These are phyloP conservation scores for Magallana nippona DNA, from an alignment of 2,888 invertebrate species.

Conservation along the genomic window DNA sequence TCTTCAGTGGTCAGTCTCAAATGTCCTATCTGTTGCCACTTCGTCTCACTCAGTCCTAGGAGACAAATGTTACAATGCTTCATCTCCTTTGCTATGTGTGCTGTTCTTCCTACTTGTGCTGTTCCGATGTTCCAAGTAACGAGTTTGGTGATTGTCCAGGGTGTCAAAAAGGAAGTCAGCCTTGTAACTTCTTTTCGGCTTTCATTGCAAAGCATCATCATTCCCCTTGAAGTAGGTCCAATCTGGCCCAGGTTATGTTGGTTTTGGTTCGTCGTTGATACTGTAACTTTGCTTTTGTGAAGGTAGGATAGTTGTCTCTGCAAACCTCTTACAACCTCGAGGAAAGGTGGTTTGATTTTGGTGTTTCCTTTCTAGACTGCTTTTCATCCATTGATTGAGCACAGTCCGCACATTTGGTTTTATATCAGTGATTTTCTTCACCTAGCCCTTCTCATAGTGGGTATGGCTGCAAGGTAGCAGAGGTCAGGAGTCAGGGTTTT, in stretches of 20 bases:
- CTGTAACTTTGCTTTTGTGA: conserved; percentile 14
- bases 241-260: conserved; percentile 17
- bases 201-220: conserved; percentile 29
- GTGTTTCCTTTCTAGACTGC: neutral
- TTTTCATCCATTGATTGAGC: neutral
- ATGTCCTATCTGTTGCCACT: conserved; percentile 49
- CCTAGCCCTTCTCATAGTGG: neutral
- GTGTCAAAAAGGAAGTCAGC: conserved; percentile 21
- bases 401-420: neutral
- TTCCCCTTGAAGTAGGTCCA: neutral
- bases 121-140: conserved; percentile 29
- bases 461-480: neutral
- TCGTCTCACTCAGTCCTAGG: conserved; percentile 44
- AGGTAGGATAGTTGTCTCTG: neutral
- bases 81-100: conserved; percentile 25
- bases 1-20: conserved; percentile 47
- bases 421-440: neutral
- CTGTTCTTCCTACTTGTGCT: conserved; percentile 13
- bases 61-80: neutral
- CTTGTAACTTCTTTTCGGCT: conserved; percentile 30
- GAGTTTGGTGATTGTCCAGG: neutral
- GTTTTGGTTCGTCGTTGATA: conserved; percentile 19
- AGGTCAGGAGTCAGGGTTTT: neutral
- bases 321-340: neutral
- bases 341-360: neutral